Evolutionary conservation across 2,888 invertebrate genomes (phyloP), one percentile per base, ranked within the genome.

Genomic region (Yponomeuta malinellus): DNA sequence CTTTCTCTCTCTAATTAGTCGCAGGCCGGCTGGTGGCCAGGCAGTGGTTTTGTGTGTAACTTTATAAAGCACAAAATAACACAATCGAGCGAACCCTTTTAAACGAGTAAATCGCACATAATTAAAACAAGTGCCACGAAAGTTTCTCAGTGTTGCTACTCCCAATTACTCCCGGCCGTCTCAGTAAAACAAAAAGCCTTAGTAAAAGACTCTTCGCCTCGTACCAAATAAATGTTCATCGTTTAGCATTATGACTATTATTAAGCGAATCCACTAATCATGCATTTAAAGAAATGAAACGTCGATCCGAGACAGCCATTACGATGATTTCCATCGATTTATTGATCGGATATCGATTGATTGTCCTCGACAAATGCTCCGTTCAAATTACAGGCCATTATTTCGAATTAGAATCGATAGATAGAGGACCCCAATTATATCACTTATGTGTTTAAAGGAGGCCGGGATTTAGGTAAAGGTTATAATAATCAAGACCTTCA

Each of bases 401-500:
- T 89, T 88, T 89, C 81, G 86, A 90, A 89, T 90, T 91, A 91
- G 90, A 92, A 88, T 87, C 90, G 89, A 90, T 91, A 90, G 89
- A 91, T 87, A 86, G 87, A 82, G 83, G 82, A 89, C 92, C 90
- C 85, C 85, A 90, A 92, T 92, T 91, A 92, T 90, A 90, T 92
- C 91, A 91, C 92, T 92, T 92, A 92, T 90, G 88, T 90, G 92
- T 90, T 92, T 91, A 92, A 87, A 90, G 86, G 84, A 90, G 91
- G 92, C 83, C 87, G 91, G 87, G 86, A 84, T 68, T 12, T 68
- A 68, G 37, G 68, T 87, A 74, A 77, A 79, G 78, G 77, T 78
- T 86, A 87, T 89, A 86, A 84, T 85, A 87, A 86, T 85, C 83
- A 83, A 86, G 86, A 88, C 86, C 72, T 68, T 43, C n/a, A 67